Evolutionary conservation across 2,113 vertebrate genomes (phyloP).

Genomic region (Odocoileus virginianus): DNA sequence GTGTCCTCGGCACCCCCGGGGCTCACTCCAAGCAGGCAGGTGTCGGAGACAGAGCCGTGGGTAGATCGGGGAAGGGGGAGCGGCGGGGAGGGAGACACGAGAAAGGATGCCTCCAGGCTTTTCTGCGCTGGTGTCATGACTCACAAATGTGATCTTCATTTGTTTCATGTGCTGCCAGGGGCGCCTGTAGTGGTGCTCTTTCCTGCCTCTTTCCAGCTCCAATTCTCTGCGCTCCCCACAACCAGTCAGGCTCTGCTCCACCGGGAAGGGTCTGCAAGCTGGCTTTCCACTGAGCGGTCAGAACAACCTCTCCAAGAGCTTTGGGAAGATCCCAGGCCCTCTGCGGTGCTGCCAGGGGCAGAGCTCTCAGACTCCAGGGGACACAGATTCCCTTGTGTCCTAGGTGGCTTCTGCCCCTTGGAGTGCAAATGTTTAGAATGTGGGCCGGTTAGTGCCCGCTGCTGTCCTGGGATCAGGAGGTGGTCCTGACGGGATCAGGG

Average conservation of each 20-base stretch:
- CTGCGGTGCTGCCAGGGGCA: neutral
- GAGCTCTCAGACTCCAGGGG: neutral
- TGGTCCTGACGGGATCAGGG: neutral
- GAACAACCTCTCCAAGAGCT: neutral
- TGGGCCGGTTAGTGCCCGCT: accelerated
- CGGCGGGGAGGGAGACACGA: neutral
- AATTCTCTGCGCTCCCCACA: neutral
- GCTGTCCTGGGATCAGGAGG: neutral
- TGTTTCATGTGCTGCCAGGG: neutral
- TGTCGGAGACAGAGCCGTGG: neutral
- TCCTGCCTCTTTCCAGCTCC: neutral
- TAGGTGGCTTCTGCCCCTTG: neutral
- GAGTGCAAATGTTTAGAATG: neutral
- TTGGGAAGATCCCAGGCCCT: neutral
- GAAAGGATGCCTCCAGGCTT: neutral
- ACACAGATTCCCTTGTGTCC: neutral
- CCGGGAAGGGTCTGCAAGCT: neutral
- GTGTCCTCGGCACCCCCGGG: neutral
- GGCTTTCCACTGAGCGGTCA: neutral
- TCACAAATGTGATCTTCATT: neutral
- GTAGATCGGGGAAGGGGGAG: neutral
- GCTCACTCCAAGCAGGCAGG: neutral
- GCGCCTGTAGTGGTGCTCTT: neutral
- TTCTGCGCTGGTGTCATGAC: neutral
- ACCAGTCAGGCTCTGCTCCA: neutral